phyloP scores from a whole-genome alignment of 2,113 vertebrate species.

The Eidolon helvum region DNA sequence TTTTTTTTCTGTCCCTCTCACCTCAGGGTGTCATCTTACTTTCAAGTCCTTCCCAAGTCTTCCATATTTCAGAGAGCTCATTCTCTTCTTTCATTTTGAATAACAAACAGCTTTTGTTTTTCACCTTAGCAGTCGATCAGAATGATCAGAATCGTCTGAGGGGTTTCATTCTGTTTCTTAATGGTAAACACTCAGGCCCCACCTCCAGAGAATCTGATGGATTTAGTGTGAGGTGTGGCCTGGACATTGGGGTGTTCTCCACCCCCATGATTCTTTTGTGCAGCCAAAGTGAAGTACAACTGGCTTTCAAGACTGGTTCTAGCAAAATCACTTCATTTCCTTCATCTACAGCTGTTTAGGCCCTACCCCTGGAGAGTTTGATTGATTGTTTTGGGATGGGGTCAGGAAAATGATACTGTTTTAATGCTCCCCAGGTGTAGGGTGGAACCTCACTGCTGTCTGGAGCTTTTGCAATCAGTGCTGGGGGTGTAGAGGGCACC shows the following conservation, averaged over 20 bases:
- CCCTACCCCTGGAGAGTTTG: not conserved
- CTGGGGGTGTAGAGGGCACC: accelerated
- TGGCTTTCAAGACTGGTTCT: not conserved
- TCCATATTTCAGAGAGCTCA: not conserved
- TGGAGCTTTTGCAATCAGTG: not conserved
- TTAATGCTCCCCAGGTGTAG: not conserved
- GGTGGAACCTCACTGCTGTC: not conserved
- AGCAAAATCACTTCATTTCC: not conserved
- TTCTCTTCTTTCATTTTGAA: not conserved
- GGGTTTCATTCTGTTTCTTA: not conserved
- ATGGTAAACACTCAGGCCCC: accelerated
- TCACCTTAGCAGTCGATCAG: not conserved
- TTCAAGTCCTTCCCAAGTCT: not conserved
- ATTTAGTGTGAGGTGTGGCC: not conserved
- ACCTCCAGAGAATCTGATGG: not conserved
- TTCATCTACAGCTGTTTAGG: too few relatives aligned
- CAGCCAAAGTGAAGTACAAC: not conserved
- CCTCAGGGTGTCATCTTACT: not conserved
- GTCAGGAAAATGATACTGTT: not conserved
- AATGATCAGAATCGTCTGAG: not conserved
- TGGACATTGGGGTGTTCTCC: not conserved
- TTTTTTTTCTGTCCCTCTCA: not conserved
- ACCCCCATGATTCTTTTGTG: accelerated
- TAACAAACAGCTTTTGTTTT: not conserved
- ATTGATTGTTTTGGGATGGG: not conserved